Evolutionary conservation across 1,140 invertebrate species (phyloP).

Genomic region (Coptotermes formosanus): DNA sequence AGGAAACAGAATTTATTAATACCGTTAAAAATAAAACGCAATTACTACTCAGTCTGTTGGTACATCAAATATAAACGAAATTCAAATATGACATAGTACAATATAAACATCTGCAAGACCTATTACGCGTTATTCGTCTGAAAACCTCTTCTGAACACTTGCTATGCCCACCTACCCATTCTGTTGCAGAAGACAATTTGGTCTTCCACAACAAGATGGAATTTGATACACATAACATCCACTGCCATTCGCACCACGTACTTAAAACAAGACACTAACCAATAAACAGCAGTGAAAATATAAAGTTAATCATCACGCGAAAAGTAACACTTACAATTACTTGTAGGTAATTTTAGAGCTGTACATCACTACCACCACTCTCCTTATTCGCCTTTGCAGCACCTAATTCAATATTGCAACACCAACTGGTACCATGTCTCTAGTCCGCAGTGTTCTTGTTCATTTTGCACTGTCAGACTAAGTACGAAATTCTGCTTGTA

Average conservation of each 20-base stretch:
- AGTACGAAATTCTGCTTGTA: neutral
- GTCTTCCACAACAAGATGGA: neutral
- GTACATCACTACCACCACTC: neutral
- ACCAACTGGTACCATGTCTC: neutral
- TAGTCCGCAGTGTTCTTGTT: neutral
- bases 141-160: neutral
- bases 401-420: neutral
- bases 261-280: neutral
- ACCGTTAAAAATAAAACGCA: neutral
- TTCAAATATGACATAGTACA: neutral
- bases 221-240: neutral
- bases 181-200: neutral
- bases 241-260: neutral
- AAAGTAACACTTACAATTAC: neutral
- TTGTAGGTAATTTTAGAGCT: neutral
- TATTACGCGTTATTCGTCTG: neutral
- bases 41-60: neutral
- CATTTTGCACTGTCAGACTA: neutral
- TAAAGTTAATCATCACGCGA: neutral
- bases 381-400: neutral
- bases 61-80: neutral
- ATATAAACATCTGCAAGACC: neutral
- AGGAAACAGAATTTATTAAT: neutral
- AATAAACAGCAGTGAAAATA: neutral
- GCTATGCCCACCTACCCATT: too few species aligned